Evolutionary conservation across 2,797 vertebrate genomes (phyloP), one percentile per base, ranked within the genome.

Genomic region (Anabacerthia variegaticeps): DNA sequence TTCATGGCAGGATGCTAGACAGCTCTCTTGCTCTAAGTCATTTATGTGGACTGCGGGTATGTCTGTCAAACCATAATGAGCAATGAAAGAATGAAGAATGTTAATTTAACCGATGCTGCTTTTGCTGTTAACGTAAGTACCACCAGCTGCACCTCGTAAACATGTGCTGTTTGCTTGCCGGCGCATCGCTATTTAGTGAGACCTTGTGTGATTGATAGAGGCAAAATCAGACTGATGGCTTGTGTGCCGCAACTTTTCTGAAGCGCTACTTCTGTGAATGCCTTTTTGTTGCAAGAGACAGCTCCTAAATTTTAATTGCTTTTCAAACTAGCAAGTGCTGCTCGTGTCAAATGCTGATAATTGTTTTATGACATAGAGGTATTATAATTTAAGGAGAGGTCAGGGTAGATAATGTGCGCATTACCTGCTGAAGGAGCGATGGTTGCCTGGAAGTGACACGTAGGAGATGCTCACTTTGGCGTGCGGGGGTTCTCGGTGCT

Each of bases 281-380:
- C 83, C 91, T 88, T 89, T 96, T 96, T 97, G 96, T 97, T 95
- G 81, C 58, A 17, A 59, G 97, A 97, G 97, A 97, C 97, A 97
- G 95, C 91, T 97, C 92, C 92, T 93, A 97, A 97, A 96, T 96
- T 97, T 95, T 98, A 97, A 98, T 98, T 97, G 97, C 95, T 97
- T 97, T 97, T 97, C 96, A 71, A 96, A 69, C 91, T 88, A 89
- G 95, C 65, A 27, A 95, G 94, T 93, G 94, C 95, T 92, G 96
- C 92, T 96, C 10, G 26, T 97, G 96, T 97, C 97, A 96, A 95
- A 96, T 52, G 93, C 58, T 36, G 95, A 90, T 98, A 97, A 97
- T 97, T 98, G 97, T 93, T 97, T 96, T 97, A 97, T 96, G 97
- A 95, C 92, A 95, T 20, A 46, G 92, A 95, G 93, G 92, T 95